These are phyloP conservation scores for Xenopus laevis DNA, from an alignment of 2,113 vertebrate species.

Conservation along the genomic window DNA sequence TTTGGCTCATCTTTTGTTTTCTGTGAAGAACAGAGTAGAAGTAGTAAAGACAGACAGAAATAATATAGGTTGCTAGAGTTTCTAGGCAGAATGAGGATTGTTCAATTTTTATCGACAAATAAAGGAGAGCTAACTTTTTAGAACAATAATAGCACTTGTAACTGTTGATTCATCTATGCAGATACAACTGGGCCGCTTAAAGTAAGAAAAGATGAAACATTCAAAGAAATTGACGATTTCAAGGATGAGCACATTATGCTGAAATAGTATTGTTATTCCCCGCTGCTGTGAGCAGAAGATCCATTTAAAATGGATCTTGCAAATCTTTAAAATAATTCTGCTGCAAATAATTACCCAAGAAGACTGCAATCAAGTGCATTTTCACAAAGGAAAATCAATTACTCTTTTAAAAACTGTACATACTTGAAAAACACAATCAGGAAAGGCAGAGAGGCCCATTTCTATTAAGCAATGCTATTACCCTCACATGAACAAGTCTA, in stretches of 20 bases:
- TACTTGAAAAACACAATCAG: slow-evolving; percentile 32
- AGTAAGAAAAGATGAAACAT: slow-evolving; percentile 31
- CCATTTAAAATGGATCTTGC: slow-evolving; percentile 44
- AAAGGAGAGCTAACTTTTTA: slow-evolving; percentile 13
- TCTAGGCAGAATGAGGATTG: slow-evolving; percentile 16
- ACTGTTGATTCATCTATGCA: slow-evolving; percentile 23
- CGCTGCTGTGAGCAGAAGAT: slow-evolving; percentile 36
- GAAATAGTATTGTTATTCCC: slow-evolving; percentile 45
- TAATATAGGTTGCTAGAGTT: slow-evolving; percentile 17
- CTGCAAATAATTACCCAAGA: slow-evolving; percentile 45
- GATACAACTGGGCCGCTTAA: slow-evolving; percentile 32
- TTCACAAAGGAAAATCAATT: slow-evolving; percentile 44
- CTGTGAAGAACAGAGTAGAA: background rate
- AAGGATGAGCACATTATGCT: slow-evolving; percentile 46
- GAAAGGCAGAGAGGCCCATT: slow-evolving; percentile 18
- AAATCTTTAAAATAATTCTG: slow-evolving; percentile 46
- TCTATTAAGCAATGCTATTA: slow-evolving; percentile 30
- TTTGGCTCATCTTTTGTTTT: too few relatives aligned
- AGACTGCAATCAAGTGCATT: slow-evolving; percentile 41
- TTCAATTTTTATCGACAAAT: slow-evolving; percentile 9
- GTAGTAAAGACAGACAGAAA: slow-evolving; percentile 1
- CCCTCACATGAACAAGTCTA: slow-evolving; percentile 17
- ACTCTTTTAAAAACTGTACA: slow-evolving; percentile 36
- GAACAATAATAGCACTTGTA: slow-evolving; percentile 31
- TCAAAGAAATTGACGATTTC: slow-evolving; percentile 45